Conservation (phyloP, 1,140 invertebrate genomes). For the Bombyx mandarina region DNA sequence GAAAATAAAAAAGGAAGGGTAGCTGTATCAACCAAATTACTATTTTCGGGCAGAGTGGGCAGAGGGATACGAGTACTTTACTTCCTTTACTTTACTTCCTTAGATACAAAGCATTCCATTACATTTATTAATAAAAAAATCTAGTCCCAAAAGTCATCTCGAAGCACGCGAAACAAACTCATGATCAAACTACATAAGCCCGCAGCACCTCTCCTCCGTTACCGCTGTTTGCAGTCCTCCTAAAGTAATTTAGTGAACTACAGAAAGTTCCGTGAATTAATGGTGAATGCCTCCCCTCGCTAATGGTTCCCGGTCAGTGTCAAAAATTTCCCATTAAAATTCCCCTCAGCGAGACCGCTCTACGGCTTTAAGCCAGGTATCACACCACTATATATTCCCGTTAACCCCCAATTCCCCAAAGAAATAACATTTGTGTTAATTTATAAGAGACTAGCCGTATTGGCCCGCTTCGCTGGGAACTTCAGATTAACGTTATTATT, state of each 20-base stretch:
- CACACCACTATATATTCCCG: slow-evolving; percentile 18
- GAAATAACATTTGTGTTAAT: slow-evolving; percentile 17
- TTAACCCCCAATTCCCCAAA: slow-evolving; percentile 26
- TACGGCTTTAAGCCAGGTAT: slow-evolving; percentile 42
- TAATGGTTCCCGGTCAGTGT: slow-evolving; percentile 17
- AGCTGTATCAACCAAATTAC: no score
- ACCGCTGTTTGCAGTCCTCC: background rate
- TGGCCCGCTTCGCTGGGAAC: no score
- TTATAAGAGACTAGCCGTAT: slow-evolving; percentile 6
- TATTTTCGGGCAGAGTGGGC: no score
- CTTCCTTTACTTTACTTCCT: no score
- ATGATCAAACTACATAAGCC: no score
- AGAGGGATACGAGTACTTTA: no score
- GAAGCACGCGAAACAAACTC: no score
- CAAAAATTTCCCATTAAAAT: slow-evolving; percentile 29
- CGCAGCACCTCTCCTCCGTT: background rate
- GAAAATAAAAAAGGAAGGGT: no score
- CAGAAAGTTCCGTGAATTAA: slow-evolving; percentile 2
- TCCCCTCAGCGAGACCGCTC: slow-evolving; percentile 23
- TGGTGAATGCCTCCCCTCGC: slow-evolving; percentile 5
- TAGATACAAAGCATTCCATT: no score
- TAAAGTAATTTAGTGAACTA: background rate
- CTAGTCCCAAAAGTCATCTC: no score
- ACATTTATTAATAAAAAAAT: no score
- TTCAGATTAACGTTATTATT: no score